Percentiles rank a stretch among this genome's conserved stretches.
Evolutionary conservation across 1,140 invertebrate species (phyloP).

Genomic region (Mycetomoellerius zeteki): DNA sequence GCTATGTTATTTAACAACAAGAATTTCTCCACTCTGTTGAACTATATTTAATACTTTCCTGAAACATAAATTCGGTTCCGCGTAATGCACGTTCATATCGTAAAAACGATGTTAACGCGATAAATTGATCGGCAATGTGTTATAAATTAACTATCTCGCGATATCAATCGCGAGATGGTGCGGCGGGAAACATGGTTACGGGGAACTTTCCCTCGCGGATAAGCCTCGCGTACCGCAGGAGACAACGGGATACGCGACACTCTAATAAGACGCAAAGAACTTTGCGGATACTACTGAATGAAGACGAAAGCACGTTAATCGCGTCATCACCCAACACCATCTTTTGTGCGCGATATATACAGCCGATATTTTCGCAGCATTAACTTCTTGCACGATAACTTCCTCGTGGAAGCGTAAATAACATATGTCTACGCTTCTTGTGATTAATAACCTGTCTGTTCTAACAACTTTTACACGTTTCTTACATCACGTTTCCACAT

Average conservation of each 20-base stretch:
- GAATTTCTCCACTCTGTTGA: constrained; percentile 9
- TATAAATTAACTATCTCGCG: constrained; percentile 43
- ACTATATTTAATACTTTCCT: constrained; percentile 18
- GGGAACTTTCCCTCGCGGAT: constrained; percentile 50
- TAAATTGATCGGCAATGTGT: constrained; percentile 26
- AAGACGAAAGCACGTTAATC: constrained; percentile 58
- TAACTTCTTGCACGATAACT: constrained; percentile 21
- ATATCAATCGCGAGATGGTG: neutral
- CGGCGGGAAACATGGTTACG: neutral
- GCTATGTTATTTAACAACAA: constrained; percentile 5
- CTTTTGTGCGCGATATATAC: neutral
- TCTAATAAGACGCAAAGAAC: constrained; percentile 41
- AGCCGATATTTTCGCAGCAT: constrained; percentile 17
- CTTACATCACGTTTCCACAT: neutral
- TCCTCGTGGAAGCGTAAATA: constrained; percentile 1
- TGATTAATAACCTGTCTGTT: constrained; percentile 21
- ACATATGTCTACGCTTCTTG: neutral
- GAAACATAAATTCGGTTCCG: neutral
- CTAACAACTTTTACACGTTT: neutral
- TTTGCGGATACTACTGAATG: constrained; percentile 23
- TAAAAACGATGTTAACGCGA: neutral
- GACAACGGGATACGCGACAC: constrained; percentile 37
- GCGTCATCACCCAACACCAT: constrained; percentile 25
- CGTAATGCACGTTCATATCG: neutral
- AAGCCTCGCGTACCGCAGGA: constrained; percentile 6